A percentile compares a stretch with the other conserved stretches of the same genome.
These are phyloP conservation scores for Protobothrops flavoviridis DNA, from an alignment of 2,113 vertebrate genomes.

Conservation along the genomic window DNA sequence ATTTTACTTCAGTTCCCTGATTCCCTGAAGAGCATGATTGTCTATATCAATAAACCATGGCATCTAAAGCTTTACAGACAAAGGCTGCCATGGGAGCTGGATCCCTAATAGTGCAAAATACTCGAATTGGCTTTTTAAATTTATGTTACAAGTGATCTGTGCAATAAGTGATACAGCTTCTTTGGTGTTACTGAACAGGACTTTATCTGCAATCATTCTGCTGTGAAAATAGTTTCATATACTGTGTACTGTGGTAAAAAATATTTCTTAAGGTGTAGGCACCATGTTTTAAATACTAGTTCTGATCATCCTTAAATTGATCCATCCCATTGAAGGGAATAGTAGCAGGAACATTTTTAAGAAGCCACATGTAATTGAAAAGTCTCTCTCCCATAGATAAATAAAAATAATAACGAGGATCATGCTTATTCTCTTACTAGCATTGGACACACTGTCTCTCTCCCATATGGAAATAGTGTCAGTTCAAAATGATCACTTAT, in stretches of 20 bases:
- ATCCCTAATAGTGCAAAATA: neutral
- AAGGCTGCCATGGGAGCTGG: neutral
- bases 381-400: neutral
- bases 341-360: neutral
- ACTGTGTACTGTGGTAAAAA: neutral
- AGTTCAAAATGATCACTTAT: neutral
- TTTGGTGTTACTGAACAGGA: neutral
- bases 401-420: conserved; percentile 4
- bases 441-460: neutral
- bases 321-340: neutral
- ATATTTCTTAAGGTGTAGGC: neutral
- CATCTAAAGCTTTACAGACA: neutral
- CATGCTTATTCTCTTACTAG: neutral
- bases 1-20: neutral
- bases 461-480: neutral
- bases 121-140: neutral
- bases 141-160: neutral
- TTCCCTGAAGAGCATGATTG: neutral
- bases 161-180: neutral
- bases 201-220: neutral
- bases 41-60: neutral
- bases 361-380: neutral
- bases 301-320: neutral
- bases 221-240: neutral
- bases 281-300: neutral